Conservation (phyloP, 2,797 vertebrate species). For the Myoxocephalus aenaeus region DNA sequence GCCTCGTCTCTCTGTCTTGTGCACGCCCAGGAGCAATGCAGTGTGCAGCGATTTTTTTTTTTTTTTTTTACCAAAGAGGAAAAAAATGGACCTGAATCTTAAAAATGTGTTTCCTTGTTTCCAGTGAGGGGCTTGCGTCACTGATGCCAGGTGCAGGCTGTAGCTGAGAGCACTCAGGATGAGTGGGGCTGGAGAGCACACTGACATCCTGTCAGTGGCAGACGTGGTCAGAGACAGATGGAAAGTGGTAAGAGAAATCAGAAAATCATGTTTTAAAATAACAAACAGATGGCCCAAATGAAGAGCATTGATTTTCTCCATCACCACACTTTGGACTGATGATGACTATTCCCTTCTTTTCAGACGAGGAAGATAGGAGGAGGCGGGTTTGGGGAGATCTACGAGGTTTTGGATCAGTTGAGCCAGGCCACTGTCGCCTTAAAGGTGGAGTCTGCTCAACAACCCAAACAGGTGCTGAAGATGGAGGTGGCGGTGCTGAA, state of each 20-base stretch:
- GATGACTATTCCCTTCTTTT: background rate
- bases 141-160: conserved; percentile 82
- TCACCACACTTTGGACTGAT: background rate
- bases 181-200: conserved; percentile 95
- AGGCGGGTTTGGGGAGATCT: conserved; percentile 98
- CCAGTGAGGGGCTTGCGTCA: conserved; percentile 69
- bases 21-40: background rate
- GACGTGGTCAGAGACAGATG: conserved; percentile 98
- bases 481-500: conserved; percentile 99
- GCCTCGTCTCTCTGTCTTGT: background rate
- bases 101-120: conserved; percentile 31
- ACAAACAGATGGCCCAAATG: background rate
- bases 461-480: conserved; percentile 98
- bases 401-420: conserved; percentile 96
- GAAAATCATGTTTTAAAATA: background rate
- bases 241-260: conserved; percentile 91
- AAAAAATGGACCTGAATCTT: background rate
- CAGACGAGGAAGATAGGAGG: conserved; percentile 97
- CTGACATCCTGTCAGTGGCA: conserved; percentile 97
- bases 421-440: conserved; percentile 94
- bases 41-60: background rate
- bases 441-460: conserved; percentile 98
- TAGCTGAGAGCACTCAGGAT: conserved; percentile 86
- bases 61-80: background rate
- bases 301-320: background rate